phyloP scores from a whole-genome alignment of 2,113 vertebrate species.

The Megaptera novaeangliae region DNA sequence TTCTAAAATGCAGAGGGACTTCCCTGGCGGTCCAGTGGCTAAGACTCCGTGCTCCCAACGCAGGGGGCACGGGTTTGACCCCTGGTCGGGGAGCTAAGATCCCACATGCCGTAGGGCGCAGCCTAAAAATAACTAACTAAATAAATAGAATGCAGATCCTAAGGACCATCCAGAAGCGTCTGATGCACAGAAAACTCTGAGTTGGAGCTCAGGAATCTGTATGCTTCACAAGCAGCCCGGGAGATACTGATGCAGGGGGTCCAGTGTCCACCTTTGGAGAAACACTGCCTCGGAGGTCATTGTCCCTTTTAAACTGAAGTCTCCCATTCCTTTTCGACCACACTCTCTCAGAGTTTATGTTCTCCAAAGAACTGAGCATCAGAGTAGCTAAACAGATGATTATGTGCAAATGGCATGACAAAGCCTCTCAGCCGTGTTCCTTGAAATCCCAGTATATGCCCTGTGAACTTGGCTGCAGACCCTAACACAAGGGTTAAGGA shows the following conservation, averaged over 20 bases:
- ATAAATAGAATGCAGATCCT: not conserved
- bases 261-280: not conserved
- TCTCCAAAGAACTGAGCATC: conserved; percentile 66
- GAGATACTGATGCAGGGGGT: not conserved
- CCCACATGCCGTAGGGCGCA: no score
- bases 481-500: conserved; percentile 70
- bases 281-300: not conserved
- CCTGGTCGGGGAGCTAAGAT: no score
- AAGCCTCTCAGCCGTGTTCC: conserved; percentile 72
- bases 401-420: conserved; percentile 75
- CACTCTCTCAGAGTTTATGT: conserved; percentile 59
- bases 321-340: conserved; percentile 45
- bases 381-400: conserved; percentile 70
- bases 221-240: not conserved
- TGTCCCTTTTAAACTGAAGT: not conserved
- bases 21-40: no score
- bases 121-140: no score
- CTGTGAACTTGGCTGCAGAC: conserved; percentile 70
- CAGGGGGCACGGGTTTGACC: no score
- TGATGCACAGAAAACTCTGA: not conserved
- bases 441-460: conserved; percentile 75
- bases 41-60: no score
- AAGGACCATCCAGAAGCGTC: not conserved
- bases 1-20: not conserved
- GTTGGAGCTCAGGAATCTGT: not conserved